Percentiles rank a stretch among this genome's conserved stretches.
Evolutionary conservation across 2,113 vertebrate species (phyloP).

Genomic region (Cariama cristata): DNA sequence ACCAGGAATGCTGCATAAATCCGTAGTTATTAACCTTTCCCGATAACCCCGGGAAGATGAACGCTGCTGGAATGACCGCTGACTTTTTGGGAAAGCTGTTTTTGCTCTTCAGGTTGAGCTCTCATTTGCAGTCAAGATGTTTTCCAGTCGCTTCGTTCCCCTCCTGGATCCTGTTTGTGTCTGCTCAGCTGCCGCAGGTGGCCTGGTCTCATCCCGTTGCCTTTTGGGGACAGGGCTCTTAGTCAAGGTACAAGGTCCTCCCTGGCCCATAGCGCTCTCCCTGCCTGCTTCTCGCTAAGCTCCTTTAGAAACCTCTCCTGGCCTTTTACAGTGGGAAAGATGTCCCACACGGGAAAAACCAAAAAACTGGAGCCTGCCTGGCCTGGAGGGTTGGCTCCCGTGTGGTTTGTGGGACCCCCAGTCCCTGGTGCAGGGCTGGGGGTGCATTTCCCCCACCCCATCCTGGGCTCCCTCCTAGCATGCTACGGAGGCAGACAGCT

Average conservation of each 20-base stretch:
- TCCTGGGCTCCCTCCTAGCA: fast-evolving
- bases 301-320: not conserved
- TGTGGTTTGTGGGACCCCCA: fast-evolving
- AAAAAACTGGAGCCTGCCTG: not conserved
- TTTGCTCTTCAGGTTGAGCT: not conserved
- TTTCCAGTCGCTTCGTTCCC: not conserved
- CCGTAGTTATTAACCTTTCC: fast-evolving
- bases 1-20: fast-evolving
- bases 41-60: not conserved
- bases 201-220: fast-evolving
- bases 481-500: not conserved
- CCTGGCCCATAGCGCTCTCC: fast-evolving
- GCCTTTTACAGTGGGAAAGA: not conserved
- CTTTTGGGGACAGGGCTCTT: not conserved
- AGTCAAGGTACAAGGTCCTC: not conserved
- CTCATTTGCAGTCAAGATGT: not conserved
- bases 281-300: not conserved
- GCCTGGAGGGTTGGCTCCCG: fast-evolving
- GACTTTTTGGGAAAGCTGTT: not conserved
- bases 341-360: not conserved
- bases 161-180: not conserved
- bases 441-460: not conserved
- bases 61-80: not conserved
- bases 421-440: fast-evolving
- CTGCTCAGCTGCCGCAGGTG: not conserved